Conservation (phyloP, 2,888 invertebrate genomes). For the Amitus sp. region DNA sequence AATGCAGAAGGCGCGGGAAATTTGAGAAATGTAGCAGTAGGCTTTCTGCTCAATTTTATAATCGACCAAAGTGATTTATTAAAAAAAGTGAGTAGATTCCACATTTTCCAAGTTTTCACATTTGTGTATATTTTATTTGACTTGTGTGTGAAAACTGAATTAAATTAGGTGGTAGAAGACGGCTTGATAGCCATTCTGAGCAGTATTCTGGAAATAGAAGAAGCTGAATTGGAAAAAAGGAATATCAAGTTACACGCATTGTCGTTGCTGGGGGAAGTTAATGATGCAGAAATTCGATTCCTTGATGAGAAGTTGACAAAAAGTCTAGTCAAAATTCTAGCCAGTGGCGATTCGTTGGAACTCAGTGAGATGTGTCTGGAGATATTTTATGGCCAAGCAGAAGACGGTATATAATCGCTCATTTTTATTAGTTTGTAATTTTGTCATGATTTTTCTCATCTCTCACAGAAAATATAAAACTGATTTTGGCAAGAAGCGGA, state of each 20-base stretch:
- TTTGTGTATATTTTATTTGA: too few species aligned
- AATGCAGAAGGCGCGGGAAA: slow-evolving; percentile 53
- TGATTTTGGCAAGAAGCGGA: slow-evolving; percentile 78
- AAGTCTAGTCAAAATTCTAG: slow-evolving; percentile 73
- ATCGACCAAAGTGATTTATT: slow-evolving; percentile 78
- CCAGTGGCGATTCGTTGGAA: slow-evolving; percentile 75
- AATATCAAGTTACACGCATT: slow-evolving; percentile 68
- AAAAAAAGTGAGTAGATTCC: slow-evolving; percentile 68
- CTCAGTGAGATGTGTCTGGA: slow-evolving; percentile 82
- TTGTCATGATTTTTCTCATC: slow-evolving; percentile 19
- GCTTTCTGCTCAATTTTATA: slow-evolving; percentile 82
- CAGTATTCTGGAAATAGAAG: slow-evolving; percentile 65
- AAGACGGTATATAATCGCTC: slow-evolving; percentile 73
- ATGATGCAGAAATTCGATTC: slow-evolving; percentile 65
- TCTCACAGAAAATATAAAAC: slow-evolving; percentile 79
- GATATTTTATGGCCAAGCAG: slow-evolving; percentile 79
- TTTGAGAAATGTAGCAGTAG: slow-evolving; percentile 76
- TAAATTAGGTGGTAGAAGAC: slow-evolving; percentile 62
- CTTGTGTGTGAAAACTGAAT: too few species aligned
- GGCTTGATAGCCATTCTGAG: slow-evolving; percentile 67
- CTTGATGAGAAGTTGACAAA: slow-evolving; percentile 70
- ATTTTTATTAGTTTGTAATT: slow-evolving; percentile 2
- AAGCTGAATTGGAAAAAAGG: too few species aligned
- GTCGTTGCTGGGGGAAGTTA: slow-evolving; percentile 67
- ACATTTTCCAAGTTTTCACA: too few species aligned